Conservation (phyloP, 1,140 invertebrate species). For the Drosophila ambigua region DNA sequence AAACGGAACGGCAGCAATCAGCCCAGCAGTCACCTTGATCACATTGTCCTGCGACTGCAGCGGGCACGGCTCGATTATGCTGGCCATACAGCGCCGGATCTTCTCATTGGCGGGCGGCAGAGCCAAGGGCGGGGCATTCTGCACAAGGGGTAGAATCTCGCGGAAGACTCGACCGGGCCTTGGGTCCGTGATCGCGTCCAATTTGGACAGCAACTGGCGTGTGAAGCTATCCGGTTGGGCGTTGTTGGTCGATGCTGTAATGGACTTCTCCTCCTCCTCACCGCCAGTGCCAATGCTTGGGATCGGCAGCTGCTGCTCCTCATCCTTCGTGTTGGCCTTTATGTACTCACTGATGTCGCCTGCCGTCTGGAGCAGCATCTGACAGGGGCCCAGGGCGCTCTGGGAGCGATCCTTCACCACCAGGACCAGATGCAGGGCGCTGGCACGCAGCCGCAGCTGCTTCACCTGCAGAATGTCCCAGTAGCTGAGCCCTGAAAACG, state of each 20-base stretch:
- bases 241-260: not conserved
- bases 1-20: conserved; percentile 93
- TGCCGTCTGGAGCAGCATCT: conserved; percentile 82
- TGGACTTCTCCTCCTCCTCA: conserved; percentile 6
- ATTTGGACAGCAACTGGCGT: conserved; percentile 89
- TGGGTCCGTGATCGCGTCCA: conserved; percentile 91
- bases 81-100: conserved; percentile 91
- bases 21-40: conserved; percentile 96
- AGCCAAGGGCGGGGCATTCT: conserved; percentile 85
- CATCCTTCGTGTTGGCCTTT: conserved; percentile 77
- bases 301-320: conserved; percentile 26
- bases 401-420: conserved; percentile 85
- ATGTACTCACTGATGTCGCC: conserved; percentile 77
- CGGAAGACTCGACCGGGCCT: conserved; percentile 94
- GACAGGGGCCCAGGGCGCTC: conserved; percentile 85
- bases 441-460: conserved; percentile 92
- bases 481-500: conserved; percentile 91
- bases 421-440: conserved; percentile 92
- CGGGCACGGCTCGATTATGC: conserved; percentile 93
- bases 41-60: conserved; percentile 90
- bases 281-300: not conserved
- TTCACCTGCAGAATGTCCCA: conserved; percentile 91
- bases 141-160: conserved; percentile 91
- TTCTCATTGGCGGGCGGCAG: conserved; percentile 88
- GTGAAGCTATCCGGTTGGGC: conserved; percentile 90